Evolutionary conservation across 2,888 invertebrate genomes (phyloP).

Genomic region (Punctoribates punctum): DNA sequence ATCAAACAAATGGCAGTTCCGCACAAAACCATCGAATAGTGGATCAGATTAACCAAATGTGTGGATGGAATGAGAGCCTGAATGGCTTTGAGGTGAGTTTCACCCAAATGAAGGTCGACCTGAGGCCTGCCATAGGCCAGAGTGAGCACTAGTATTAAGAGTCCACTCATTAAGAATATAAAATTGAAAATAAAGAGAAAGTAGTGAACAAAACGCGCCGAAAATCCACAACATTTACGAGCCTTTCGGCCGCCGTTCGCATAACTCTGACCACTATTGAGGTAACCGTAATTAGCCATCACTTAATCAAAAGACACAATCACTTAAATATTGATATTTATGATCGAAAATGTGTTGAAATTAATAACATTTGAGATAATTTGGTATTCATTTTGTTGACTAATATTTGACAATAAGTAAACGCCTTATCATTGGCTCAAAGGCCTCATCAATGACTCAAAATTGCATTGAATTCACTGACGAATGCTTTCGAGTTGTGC

Average conservation of each 20-base stretch:
- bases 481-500: no score
- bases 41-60: constrained; percentile 62
- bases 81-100: constrained; percentile 64
- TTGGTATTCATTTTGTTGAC: background rate
- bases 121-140: constrained; percentile 74
- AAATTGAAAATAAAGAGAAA: constrained; percentile 42
- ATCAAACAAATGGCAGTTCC: constrained; percentile 37
- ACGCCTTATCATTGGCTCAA: constrained; percentile 9
- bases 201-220: constrained; percentile 37
- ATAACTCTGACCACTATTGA: background rate
- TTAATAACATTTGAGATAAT: background rate
- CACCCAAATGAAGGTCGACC: constrained; percentile 64
- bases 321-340: background rate
- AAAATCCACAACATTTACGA: constrained; percentile 41
- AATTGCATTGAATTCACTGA: no score
- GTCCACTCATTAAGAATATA: constrained; percentile 40
- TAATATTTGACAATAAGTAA: background rate
- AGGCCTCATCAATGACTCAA: background rate
- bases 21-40: constrained; percentile 41
- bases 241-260: background rate
- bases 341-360: background rate
- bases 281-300: constrained; percentile 26
- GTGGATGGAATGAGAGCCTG: constrained; percentile 72
- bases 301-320: background rate
- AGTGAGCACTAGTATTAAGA: constrained; percentile 50